Evolutionary conservation across 1,140 invertebrate species (phyloP).

Genomic region (Phthorimaea operculella): DNA sequence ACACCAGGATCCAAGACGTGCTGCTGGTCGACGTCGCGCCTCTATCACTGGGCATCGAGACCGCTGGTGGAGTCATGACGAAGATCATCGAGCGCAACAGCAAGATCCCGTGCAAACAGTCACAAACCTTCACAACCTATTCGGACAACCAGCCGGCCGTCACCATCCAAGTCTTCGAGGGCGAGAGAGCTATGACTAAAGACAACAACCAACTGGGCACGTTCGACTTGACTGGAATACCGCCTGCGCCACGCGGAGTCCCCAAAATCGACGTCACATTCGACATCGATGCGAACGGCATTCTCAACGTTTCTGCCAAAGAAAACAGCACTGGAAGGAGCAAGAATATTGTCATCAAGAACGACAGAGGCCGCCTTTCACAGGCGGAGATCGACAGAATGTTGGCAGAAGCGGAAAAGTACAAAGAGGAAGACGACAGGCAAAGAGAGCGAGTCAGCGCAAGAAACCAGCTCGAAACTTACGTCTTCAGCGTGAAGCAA

Average conservation of each 20-base stretch:
- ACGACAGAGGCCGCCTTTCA: conserved; percentile 64
- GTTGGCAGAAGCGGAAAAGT: conserved; percentile 77
- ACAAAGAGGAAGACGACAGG: conserved; percentile 74
- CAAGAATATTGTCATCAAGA: too few relatives aligned
- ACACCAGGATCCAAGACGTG: conserved; percentile 77
- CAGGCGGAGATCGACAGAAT: conserved; percentile 72
- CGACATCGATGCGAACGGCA: conserved; percentile 27
- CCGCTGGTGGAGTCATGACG: conserved; percentile 71
- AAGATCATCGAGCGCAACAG: conserved; percentile 72
- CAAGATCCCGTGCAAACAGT: conserved; percentile 72
- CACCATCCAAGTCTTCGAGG: conserved; percentile 80
- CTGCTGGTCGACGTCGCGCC: conserved; percentile 75
- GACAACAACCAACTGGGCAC: conserved; percentile 83
- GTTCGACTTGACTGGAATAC: conserved; percentile 76
- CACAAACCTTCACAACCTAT: conserved; percentile 75
- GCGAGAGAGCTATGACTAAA: conserved; percentile 80
- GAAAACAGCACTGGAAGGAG: too few relatives aligned
- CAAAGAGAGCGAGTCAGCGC: conserved; percentile 74
- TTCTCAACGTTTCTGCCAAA: too few relatives aligned
- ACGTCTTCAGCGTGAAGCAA: conserved; percentile 82
- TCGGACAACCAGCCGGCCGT: conserved; percentile 79
- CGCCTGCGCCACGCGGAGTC: conserved; percentile 40
- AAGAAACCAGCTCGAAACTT: conserved; percentile 85
- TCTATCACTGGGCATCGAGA: conserved; percentile 72
- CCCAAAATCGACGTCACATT: conserved; percentile 75